These are phyloP conservation scores for Alligator sinensis DNA, from an alignment of 2,113 vertebrate genomes.

Conservation along the genomic window DNA sequence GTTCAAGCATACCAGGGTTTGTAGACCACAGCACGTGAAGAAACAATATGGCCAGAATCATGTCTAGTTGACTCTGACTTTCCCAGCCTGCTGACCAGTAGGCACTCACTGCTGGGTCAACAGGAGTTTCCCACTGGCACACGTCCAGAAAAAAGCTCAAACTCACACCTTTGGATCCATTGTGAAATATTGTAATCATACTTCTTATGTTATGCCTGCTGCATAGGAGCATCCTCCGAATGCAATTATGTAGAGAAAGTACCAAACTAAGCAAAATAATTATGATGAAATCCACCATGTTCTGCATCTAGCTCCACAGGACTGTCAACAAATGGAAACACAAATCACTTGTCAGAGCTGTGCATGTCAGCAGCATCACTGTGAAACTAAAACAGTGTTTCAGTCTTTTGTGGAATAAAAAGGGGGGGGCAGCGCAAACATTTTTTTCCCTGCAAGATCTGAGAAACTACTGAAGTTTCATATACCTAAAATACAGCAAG, in stretches of 20 bases:
- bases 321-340: neutral
- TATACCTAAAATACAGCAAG: neutral
- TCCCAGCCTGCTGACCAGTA: no score
- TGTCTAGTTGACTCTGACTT: no score
- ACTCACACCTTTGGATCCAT: no score
- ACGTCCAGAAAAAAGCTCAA: no score
- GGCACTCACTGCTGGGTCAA: no score
- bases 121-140: no score
- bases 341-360: neutral
- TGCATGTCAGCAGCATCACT: neutral
- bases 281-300: neutral
- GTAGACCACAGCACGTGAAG: no score
- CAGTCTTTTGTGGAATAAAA: neutral
- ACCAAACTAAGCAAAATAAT: neutral
- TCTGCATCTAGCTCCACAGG: neutral
- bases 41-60: no score
- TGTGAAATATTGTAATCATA: no score
- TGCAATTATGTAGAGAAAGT: neutral
- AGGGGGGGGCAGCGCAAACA: slow-evolving; percentile 11
- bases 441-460: accelerated
- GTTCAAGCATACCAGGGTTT: no score
- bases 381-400: neutral
- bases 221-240: neutral
- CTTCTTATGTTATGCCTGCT: no score
- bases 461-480: neutral